A percentile compares a stretch with the other conserved stretches of the same genome.
These are phyloP conservation scores for Lucinisca nassula DNA, from an alignment of 2,888 invertebrate genomes.

Conservation along the genomic window DNA sequence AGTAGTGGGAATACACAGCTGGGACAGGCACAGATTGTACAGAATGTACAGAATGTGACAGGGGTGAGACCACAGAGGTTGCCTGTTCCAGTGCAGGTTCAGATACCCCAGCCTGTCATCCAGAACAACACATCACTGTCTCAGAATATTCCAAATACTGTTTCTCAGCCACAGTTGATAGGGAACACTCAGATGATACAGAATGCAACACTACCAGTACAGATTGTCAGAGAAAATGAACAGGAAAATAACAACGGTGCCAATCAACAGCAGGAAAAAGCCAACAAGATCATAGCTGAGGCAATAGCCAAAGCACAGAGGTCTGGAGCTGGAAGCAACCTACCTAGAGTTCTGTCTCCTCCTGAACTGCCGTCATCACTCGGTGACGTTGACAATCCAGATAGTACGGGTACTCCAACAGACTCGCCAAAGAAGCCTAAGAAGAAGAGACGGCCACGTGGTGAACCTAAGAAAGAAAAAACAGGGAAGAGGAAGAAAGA, in stretches of 20 bases:
- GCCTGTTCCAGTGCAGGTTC: neutral
- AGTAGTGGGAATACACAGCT: conserved; percentile 7
- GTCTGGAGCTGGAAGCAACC: conserved; percentile 57
- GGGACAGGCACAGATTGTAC: neutral
- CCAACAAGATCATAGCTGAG: conserved; percentile 81
- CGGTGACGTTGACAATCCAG: conserved; percentile 70
- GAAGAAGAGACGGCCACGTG: conserved; percentile 66
- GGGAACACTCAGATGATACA: neutral
- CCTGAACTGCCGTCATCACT: conserved; percentile 77
- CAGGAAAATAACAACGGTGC: neutral
- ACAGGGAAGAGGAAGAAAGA: conserved; percentile 74
- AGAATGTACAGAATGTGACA: neutral
- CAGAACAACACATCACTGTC: conserved; percentile 9
- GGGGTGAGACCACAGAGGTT: neutral
- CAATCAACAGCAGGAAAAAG: conserved; percentile 77
- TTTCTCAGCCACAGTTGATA: neutral
- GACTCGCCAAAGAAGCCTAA: conserved; percentile 54
- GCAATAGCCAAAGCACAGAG: conserved; percentile 82
- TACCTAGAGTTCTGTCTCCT: conserved; percentile 70
- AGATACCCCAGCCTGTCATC: conserved; percentile 8
- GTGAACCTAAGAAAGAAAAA: conserved; percentile 55
- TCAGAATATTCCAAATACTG: neutral
- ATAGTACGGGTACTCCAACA: conserved; percentile 55
- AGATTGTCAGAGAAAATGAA: neutral
- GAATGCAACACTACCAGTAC: neutral